Evolutionary conservation across 2,797 vertebrate genomes (phyloP).

Genomic region (Tamandua tetradactyla): DNA sequence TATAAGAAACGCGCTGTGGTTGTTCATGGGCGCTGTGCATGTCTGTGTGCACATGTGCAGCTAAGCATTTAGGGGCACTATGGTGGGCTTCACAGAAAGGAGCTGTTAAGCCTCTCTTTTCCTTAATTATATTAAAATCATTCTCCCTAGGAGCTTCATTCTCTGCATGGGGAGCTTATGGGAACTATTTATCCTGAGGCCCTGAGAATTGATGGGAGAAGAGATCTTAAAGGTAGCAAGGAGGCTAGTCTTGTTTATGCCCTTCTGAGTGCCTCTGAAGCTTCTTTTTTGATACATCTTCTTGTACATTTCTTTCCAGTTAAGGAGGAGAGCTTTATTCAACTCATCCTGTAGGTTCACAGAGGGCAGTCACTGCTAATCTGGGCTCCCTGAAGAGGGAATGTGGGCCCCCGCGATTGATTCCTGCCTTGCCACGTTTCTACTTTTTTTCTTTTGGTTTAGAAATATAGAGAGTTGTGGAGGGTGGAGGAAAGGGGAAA

Average conservation of each 20-base stretch:
- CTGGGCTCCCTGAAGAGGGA: background rate
- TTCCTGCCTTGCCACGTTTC: constrained; percentile 42
- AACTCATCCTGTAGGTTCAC: background rate
- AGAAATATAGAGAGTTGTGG: background rate
- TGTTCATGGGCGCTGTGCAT: background rate
- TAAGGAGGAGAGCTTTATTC: constrained; percentile 44
- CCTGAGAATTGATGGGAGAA: background rate
- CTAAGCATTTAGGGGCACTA: background rate
- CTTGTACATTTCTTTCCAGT: constrained; percentile 48
- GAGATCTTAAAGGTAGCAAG: background rate
- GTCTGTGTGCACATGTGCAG: background rate
- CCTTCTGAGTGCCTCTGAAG: background rate
- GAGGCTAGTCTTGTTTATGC: constrained; percentile 17
- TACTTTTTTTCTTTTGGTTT: constrained; percentile 18
- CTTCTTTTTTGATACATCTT: background rate
- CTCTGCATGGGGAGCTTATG: background rate
- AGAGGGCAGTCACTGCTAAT: background rate
- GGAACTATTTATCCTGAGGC: background rate
- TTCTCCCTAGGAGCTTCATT: background rate
- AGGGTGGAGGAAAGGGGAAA: background rate
- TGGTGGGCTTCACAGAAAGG: background rate
- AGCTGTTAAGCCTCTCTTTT: background rate
- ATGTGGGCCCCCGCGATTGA: constrained; percentile 42
- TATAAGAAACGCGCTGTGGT: background rate
- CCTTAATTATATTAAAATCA: background rate